Evolutionary conservation across 2,113 vertebrate species (phyloP), one percentile per base, ranked within the genome.

Genomic region (Caranx melampygus): DNA sequence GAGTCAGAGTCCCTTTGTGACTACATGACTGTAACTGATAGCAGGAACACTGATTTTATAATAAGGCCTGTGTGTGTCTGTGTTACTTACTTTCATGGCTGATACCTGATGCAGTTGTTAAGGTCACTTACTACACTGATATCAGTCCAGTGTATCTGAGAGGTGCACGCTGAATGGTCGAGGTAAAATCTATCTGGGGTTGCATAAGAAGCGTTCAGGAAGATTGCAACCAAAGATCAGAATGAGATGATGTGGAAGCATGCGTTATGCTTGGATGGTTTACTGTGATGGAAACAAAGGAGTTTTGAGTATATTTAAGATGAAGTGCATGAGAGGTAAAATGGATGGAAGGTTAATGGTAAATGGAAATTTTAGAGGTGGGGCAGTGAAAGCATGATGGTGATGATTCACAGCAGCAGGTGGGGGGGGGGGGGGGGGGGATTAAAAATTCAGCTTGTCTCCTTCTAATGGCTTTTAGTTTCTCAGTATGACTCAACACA

Each of bases 401-500:
- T 47, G 45, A 16, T 47, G 5, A 20, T 42, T 72, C 59, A 35
- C 15, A 63, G 20, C 26, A 21, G 10, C 45, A 55, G 15, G 64
- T 8, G 33, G 21, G 31, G 26, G 26, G 26, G 26, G 20, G 40
- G 63, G 33, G 21, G 31, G 26, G 26, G 26, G 26, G 20, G 40
- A 67, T 78, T 33, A 64, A 2, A 44, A 16, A 14, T 20, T 26
- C 6, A 35, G 11, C 33, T 52, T 20, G 3, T 67, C 61, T 42
- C 47, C 7, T 5, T 58, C 35, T n/a, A 4, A 14, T 26, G 12
- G 16, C 15, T 42, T 51, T 54, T n/a, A 26, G 18, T 52, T 57
- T 55, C 15, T 66, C 7, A 15, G 31, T 57, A 26, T 75, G 59
- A 72, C 79, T 78, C 16, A n/a, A 31, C 42, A 61, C 34, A 47